Evolutionary conservation across 2,888 invertebrate genomes (phyloP).

Genomic region (Acanthosoma haemorrhoidale): DNA sequence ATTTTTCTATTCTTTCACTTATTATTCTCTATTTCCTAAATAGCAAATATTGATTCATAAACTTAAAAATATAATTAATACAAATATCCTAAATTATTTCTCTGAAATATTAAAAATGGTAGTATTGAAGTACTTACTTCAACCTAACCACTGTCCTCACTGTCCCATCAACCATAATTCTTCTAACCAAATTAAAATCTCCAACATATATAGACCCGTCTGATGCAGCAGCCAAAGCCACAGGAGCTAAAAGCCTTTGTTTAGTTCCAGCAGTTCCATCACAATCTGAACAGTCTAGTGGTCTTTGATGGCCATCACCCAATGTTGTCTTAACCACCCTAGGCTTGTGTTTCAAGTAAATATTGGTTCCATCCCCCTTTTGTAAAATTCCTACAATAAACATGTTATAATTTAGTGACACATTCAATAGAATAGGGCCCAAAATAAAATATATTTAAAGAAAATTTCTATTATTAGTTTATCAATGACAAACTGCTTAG

Average conservation of each 20-base stretch:
- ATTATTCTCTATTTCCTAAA: too few species aligned
- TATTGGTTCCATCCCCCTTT: slow-evolving; percentile 94
- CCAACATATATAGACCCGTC: slow-evolving; percentile 94
- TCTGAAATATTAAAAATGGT: too few species aligned
- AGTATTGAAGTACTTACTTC: slow-evolving; percentile 69
- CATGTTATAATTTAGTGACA: not conserved
- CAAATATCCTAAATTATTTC: too few species aligned
- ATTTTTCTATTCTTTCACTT: too few species aligned
- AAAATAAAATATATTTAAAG: too few species aligned
- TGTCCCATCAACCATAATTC: slow-evolving; percentile 78
- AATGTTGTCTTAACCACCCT: slow-evolving; percentile 83
- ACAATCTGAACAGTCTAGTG: slow-evolving; percentile 75
- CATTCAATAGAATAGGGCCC: too few species aligned
- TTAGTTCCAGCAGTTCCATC: slow-evolving; percentile 65
- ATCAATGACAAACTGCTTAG: too few species aligned
- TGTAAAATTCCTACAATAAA: slow-evolving; percentile 73
- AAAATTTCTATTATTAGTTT: too few species aligned
- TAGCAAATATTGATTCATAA: too few species aligned
- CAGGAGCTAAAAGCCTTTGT: slow-evolving; percentile 82
- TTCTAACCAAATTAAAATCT: slow-evolving; percentile 88
- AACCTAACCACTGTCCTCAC: slow-evolving; percentile 72
- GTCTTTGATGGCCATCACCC: slow-evolving; percentile 86
- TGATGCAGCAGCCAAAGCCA: slow-evolving; percentile 82
- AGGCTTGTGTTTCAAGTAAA: slow-evolving; percentile 88
- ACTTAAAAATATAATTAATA: too few species aligned